Evolutionary conservation across 2,888 invertebrate species (phyloP).

Genomic region (Stegophylla sp.): DNA sequence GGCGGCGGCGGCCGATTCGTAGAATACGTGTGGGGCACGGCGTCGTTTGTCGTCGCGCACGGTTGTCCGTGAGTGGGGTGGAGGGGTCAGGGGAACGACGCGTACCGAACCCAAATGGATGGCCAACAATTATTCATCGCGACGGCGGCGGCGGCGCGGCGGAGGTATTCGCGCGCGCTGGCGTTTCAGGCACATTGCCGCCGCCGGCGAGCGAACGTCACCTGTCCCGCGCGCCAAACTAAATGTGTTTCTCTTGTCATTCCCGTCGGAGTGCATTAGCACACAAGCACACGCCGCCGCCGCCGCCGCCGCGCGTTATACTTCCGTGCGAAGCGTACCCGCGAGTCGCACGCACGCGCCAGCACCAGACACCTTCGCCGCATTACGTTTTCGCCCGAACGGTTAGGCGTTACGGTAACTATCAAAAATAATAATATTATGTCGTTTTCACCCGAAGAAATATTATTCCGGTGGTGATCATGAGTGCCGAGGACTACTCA

Average conservation of each 20-base stretch:
- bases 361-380: too few species aligned
- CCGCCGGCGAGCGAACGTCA: constrained; percentile 20
- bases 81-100: not conserved
- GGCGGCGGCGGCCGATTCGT: not conserved
- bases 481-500: too few species aligned
- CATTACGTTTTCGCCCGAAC: too few species aligned
- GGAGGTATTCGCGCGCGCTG: not conserved
- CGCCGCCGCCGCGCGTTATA: too few species aligned
- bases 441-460: too few species aligned
- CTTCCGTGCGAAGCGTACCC: too few species aligned
- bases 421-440: too few species aligned
- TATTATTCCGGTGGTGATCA: too few species aligned
- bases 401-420: too few species aligned
- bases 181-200: not conserved
- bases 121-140: constrained; percentile 55
- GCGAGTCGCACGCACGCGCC: too few species aligned
- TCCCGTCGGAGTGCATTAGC: constrained; percentile 46
- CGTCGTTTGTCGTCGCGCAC: not conserved
- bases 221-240: constrained; percentile 37
- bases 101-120: constrained; percentile 33
- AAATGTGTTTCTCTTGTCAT: constrained; percentile 56
- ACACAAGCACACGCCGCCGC: not conserved
- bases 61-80: too few species aligned
- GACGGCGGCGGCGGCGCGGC: not conserved
- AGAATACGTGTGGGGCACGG: too few species aligned